A percentile compares a stretch with the other conserved stretches of the same genome.
Conservation (phyloP, 2,113 vertebrate genomes). For the Glaucidium brasilianum region DNA sequence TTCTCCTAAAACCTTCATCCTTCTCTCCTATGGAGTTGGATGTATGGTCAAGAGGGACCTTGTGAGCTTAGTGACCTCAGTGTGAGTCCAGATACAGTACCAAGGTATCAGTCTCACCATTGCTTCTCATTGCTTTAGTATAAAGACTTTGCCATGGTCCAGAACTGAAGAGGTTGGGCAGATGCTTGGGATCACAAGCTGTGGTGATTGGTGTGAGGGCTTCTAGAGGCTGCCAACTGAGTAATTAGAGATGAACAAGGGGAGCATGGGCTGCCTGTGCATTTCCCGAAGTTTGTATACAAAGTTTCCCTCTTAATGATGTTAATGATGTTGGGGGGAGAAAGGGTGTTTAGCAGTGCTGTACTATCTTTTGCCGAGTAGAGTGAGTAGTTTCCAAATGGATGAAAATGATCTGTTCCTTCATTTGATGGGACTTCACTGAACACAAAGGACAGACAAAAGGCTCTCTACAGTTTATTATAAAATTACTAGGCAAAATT, state of each 20-base stretch:
- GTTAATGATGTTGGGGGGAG: too few species aligned
- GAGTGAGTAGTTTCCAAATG: not conserved
- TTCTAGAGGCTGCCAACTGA: not conserved
- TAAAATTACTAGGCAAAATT: not conserved
- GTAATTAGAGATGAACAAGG: not conserved
- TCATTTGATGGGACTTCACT: slow-evolving; percentile 17
- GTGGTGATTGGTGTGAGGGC: not conserved
- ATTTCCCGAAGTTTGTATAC: not conserved
- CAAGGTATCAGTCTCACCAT: not conserved
- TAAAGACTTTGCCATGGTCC: not conserved
- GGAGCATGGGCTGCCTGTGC: not conserved
- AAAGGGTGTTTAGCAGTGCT: not conserved
- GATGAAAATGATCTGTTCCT: not conserved
- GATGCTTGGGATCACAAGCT: not conserved
- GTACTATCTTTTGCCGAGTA: not conserved
- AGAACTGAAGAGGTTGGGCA: not conserved
- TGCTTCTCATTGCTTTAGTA: not conserved
- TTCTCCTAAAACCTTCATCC: not conserved
- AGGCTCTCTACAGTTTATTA: not conserved
- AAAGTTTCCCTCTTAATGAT: not conserved
- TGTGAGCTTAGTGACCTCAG: not conserved
- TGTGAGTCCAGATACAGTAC: not conserved
- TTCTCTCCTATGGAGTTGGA: not conserved
- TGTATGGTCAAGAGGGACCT: not conserved
- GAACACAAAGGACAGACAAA: slow-evolving; percentile 20